phyloP scores from a whole-genome alignment of 2,888 invertebrate species.

The Eupithecia tripunctaria region DNA sequence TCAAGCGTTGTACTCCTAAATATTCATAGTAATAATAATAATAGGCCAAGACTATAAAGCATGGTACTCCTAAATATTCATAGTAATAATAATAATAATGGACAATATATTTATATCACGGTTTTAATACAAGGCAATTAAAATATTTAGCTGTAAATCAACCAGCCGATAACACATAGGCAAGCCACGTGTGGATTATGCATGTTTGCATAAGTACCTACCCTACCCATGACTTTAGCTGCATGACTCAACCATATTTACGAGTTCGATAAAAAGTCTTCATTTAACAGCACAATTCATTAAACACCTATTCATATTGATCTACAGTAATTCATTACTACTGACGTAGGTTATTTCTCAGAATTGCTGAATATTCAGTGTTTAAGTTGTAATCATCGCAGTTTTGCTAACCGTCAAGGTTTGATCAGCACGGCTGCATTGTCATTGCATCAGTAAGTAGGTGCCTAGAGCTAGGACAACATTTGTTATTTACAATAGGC shows the following conservation, averaged over 20 bases:
- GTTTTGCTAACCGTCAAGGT: conserved; percentile 2
- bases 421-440: conserved; percentile 43
- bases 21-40: not conserved
- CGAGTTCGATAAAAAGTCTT: conserved; percentile 21
- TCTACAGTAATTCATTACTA: conserved; percentile 2
- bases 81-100: not conserved
- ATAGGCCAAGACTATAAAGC: not conserved
- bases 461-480: conserved; percentile 11
- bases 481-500: conserved; percentile 29
- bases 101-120: not conserved
- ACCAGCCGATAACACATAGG: not conserved
- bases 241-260: conserved; percentile 36
- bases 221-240: not conserved
- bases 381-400: not conserved
- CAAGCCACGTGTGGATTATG: conserved; percentile 29
- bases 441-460: conserved; percentile 31
- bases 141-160: not conserved
- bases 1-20: not conserved
- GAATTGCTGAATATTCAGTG: conserved; percentile 2
- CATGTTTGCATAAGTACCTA: conserved; percentile 19
- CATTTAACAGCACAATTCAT: conserved; percentile 9
- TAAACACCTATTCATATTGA: conserved; percentile 12
- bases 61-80: not conserved
- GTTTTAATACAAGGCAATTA: not conserved
- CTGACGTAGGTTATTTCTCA: not conserved